Conservation (phyloP, 2,113 vertebrate genomes). For the Sitta europaea region DNA sequence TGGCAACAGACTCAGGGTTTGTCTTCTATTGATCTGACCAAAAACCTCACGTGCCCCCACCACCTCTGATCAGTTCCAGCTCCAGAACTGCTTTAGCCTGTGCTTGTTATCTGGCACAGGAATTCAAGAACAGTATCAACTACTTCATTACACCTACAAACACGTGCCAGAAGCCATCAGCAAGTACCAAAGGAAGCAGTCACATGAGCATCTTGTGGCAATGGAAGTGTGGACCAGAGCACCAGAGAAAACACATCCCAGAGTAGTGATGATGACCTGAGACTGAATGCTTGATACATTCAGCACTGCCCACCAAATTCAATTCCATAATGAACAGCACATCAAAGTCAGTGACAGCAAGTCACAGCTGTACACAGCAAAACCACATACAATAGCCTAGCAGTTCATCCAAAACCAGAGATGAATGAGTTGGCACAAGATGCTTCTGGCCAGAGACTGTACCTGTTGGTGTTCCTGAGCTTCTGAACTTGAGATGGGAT, state of each 20-base stretch:
- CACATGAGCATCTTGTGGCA: background rate
- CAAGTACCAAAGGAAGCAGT: background rate
- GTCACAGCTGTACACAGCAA: background rate
- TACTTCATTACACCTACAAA: background rate
- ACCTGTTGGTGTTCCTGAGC: conserved; percentile 73
- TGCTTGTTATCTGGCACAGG: background rate
- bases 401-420: background rate
- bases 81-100: background rate
- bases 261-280: background rate
- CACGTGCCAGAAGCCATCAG: background rate
- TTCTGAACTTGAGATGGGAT: conserved; percentile 25
- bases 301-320: background rate
- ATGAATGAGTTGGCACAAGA: background rate
- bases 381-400: background rate
- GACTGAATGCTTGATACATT: rapidly evolving
- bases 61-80: background rate
- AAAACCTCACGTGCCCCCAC: background rate
- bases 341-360: background rate
- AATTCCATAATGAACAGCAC: background rate
- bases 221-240: background rate
- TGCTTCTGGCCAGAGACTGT: background rate
- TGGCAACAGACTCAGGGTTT: background rate
- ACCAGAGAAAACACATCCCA: background rate
- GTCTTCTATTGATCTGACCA: background rate
- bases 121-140: background rate